These are phyloP conservation scores for Trichomalopsis sarcophagae DNA, from an alignment of 1,140 invertebrate species.

Conservation along the genomic window DNA sequence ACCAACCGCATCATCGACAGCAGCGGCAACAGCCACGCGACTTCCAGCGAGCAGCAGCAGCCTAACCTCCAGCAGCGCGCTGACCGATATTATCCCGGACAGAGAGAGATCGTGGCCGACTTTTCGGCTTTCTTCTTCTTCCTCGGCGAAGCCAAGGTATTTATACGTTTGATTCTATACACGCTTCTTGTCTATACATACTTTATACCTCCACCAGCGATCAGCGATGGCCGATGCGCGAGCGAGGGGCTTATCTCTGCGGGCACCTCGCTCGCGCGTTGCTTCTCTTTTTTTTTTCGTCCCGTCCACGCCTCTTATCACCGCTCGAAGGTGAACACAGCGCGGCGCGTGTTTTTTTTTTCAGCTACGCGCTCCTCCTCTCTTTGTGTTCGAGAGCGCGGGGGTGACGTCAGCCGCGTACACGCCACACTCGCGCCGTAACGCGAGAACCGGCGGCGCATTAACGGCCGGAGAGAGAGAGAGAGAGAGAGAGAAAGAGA, in stretches of 20 bases:
- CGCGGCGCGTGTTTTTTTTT: not conserved
- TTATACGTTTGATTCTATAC: not conserved
- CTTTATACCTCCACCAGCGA: no score
- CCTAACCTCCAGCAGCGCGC: slow-evolving; percentile 7
- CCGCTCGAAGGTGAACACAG: not conserved
- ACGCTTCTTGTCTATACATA: not conserved
- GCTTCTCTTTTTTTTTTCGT: not conserved
- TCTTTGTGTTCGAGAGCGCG: not conserved
- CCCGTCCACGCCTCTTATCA: not conserved
- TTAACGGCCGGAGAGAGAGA: slow-evolving; percentile 1
- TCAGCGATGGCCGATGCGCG: not conserved
- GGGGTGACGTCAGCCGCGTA: not conserved
- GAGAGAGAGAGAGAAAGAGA: slow-evolving; percentile 8
- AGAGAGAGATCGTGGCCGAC: slow-evolving; percentile 33
- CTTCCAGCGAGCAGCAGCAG: not conserved
- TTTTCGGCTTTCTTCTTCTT: slow-evolving; percentile 24
- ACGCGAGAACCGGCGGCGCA: slow-evolving; percentile 26
- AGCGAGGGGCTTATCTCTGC: not conserved
- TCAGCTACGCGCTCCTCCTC: not conserved
- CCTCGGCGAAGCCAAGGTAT: slow-evolving; percentile 23
- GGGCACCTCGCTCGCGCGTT: not conserved
- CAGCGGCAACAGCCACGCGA: slow-evolving; percentile 12
- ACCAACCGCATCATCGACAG: not conserved
- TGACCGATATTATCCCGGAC: slow-evolving; percentile 22
- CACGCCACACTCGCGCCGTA: not conserved